phyloP scores from a whole-genome alignment of 1,140 invertebrate species.

The Schlechtendalia chinensis region DNA sequence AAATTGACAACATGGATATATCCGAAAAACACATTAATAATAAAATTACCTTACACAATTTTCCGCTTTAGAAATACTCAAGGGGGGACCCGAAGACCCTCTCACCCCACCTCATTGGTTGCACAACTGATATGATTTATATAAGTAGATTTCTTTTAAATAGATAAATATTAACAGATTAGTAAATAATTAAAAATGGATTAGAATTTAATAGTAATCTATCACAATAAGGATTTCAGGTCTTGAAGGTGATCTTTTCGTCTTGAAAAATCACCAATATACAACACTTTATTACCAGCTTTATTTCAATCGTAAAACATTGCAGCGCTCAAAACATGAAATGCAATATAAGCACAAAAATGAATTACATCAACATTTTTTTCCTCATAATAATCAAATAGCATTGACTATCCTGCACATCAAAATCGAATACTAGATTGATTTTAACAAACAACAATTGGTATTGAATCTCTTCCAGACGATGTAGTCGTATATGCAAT shows the following conservation, averaged over 20 bases:
- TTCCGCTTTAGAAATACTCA: too few relatives aligned
- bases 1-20: too few relatives aligned
- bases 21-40: too few relatives aligned
- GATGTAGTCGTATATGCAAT: too few relatives aligned
- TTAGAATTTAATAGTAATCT: constrained; percentile 53
- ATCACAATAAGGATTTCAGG: constrained; percentile 96
- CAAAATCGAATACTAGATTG: too few relatives aligned
- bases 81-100: too few relatives aligned
- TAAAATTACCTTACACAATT: too few relatives aligned
- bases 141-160: constrained; percentile 88
- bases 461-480: too few relatives aligned
- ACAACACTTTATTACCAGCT: constrained; percentile 93
- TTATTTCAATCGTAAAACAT: constrained; percentile 99
- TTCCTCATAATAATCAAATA: constrained; percentile 98
- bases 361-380: constrained; percentile 94
- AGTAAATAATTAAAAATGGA: not conserved
- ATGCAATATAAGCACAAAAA: constrained; percentile 99
- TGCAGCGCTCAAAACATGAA: constrained; percentile 96
- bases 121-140: too few relatives aligned
- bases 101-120: too few relatives aligned
- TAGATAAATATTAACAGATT: not conserved
- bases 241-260: constrained; percentile 96
- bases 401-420: too few relatives aligned
- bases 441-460: too few relatives aligned
- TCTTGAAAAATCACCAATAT: constrained; percentile 97